Base-by-base conservation (phyloP, 1,140 invertebrate genomes). In the Bursaphelenchus mucronatus region DNA sequence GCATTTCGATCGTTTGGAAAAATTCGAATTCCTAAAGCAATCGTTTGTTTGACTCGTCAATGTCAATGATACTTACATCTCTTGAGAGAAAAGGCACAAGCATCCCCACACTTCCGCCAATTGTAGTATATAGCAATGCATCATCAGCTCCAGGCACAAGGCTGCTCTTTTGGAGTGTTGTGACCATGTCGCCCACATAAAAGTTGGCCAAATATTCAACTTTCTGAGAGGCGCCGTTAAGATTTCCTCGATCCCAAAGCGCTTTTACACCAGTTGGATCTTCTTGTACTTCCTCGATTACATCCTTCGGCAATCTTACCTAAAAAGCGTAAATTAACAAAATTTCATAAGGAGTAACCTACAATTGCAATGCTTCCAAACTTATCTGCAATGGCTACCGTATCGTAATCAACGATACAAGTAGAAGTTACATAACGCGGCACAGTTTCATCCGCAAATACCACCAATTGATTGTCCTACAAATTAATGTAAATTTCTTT, bases 1-100 rank as follows among this genome's bases (percentile, higher is more conserved):
- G 94, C 95, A 99, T 98, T 82, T 99, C 96, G 57, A 99, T 83
- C 85, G 97, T 92, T 82, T 97, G 94, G 84, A 99, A 98, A 79
- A 98, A 97, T 80, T 98, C 94, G 74, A 94, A 92, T 82, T 98
- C 94, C 85, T 86, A 66, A 3, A 84, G 82, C n/a, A 15, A 59
- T 8, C n/a, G 17, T 19, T 19, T 8, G 8, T 54, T 61, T 64
- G 59, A 8, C 9, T 19, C 8, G 8, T 19, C 5, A 72, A 58
- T 50, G n/a, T n/a, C 10, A 72, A 58, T 50, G 52, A 1, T n/a
- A 62, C 74, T 67, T 73, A 86, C 85, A 80, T 99, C 95, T 77
- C 94, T 89, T 40, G 93, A 95, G 0, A 93, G 94, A 75, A 99
- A 98, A 0, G 96, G 94, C 10, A 98, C 90, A 5, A 99, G 84